Evolutionary conservation across 1,140 invertebrate species (phyloP).

Genomic region (Lutraria rhynchaena): DNA sequence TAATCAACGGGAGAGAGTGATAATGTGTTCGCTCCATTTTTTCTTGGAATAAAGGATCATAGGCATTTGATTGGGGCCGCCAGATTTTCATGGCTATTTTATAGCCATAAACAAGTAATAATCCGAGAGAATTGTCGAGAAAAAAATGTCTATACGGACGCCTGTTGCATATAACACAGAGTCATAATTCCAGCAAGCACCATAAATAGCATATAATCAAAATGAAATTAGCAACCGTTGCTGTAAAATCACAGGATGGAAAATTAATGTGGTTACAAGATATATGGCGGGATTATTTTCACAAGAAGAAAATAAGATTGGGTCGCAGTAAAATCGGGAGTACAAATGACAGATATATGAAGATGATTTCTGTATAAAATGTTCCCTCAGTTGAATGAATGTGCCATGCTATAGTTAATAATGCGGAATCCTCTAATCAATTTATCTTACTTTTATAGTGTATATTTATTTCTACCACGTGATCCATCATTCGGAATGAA

Average conservation of each 20-base stretch:
- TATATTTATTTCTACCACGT: too few relatives aligned
- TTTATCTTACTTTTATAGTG: too few relatives aligned
- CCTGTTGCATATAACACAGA: conserved; percentile 50
- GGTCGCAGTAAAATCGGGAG: background rate
- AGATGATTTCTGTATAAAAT: too few relatives aligned
- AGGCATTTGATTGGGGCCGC: conserved; percentile 21
- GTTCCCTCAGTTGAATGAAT: too few relatives aligned
- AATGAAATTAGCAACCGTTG: conserved; percentile 53
- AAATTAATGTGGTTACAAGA: conserved; percentile 33
- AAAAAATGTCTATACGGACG: conserved; percentile 21
- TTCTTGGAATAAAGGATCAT: background rate
- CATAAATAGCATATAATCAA: conserved; percentile 54
- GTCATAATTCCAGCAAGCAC: conserved; percentile 49
- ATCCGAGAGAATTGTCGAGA: conserved; percentile 25
- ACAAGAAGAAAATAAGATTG: background rate
- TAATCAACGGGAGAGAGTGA: conserved; percentile 27
- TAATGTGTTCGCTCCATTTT: conserved; percentile 6
- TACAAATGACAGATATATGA: too few relatives aligned
- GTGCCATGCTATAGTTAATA: too few relatives aligned
- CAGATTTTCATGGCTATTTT: conserved; percentile 41
- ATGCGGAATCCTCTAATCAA: too few relatives aligned
- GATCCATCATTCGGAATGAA: too few relatives aligned
- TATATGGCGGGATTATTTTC: conserved; percentile 5
- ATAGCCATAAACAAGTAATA: conserved; percentile 53
- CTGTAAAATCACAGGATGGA: conserved; percentile 49